Base-by-base conservation (phyloP, 1,140 invertebrate species). In the Cataglyphis hispanica region DNA sequence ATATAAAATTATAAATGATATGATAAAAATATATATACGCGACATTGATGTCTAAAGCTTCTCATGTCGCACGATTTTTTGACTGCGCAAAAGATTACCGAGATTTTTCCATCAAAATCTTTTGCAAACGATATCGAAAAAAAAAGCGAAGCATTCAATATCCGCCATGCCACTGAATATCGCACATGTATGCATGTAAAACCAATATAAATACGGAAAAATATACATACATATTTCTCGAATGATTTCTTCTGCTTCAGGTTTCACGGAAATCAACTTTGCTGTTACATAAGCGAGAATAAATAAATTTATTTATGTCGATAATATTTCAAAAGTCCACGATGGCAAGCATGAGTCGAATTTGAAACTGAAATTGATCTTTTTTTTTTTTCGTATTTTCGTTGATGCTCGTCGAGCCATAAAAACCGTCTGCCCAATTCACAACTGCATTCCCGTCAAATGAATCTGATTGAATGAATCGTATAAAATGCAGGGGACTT, bases 391-490 rank as follows among this genome's bases (percentile, higher is more conserved):
- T 13, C 22, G 3, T 58, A 6, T n/a, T 8, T 40, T 31, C 53
- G 19, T 74, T 8, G 27, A 81, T 72, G 37, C n/a, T 72, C 25
- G 19, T 4, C 50, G 34, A 60, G 37, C 37, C 13, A 22, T 72
- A n/a, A 81, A 40, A 81, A 72, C 19, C 25, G 37, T 31, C n/a
- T n/a, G 25, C 13, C 19, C 37, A 43, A 81, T 66, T 40, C 27
- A 3, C 31, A 16, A 81, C 1, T 43, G 50, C 25, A 31, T 72
- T 60, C 64, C 13, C n/a, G 25, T 25, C 10, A 43, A 50, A 72
- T 58, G 8, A n/a, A 74, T 74, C 67, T 60, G 31, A 83, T 74
- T 1, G 78, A 81, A 43, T 70, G 22, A 74, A 50, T 61, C 37
- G 8, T 25, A 22, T 25, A 34, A 31, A 22, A 19, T 40, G 5